Conservation (phyloP, 2,797 vertebrate species). For the Pseudochirops corinnae region DNA sequence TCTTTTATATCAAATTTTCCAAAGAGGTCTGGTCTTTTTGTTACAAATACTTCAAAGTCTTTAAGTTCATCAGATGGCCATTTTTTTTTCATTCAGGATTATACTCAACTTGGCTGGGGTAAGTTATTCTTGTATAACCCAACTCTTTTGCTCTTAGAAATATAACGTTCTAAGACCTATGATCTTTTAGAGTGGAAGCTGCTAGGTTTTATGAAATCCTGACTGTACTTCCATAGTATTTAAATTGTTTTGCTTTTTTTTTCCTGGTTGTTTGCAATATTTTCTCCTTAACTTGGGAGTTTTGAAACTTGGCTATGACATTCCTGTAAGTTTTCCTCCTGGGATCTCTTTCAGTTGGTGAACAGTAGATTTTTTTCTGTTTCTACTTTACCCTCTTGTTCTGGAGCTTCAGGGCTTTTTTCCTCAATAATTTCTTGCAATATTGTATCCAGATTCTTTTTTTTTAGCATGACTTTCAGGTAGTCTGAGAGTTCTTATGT, state of each 20-base stretch:
- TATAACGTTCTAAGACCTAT: not conserved
- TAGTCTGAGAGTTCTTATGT: not conserved
- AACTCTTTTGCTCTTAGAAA: not conserved
- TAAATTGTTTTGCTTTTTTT: not conserved
- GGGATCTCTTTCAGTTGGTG: not conserved
- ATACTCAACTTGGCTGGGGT: not conserved
- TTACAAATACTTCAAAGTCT: not conserved
- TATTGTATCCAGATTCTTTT: not conserved
- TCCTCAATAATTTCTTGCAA: not conserved
- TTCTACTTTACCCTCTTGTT: not conserved
- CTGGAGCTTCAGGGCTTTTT: not conserved
- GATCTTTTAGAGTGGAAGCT: not conserved
- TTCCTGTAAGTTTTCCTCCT: not conserved
- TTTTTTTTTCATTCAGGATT: not conserved
- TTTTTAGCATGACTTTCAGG: not conserved
- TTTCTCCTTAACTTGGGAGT: not conserved
- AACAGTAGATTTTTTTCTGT: not conserved
- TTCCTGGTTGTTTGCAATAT: not conserved
- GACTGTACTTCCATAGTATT: not conserved
- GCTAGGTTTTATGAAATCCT: not conserved
- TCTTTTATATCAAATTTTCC: not conserved
- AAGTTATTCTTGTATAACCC: not conserved
- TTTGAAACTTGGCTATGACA: not conserved
- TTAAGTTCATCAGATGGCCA: not conserved
- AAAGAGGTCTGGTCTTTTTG: not conserved